Evolutionary conservation across 1,140 invertebrate genomes (phyloP), one percentile per base, ranked within the genome.

Genomic region (Drosophila prosaltans): DNA sequence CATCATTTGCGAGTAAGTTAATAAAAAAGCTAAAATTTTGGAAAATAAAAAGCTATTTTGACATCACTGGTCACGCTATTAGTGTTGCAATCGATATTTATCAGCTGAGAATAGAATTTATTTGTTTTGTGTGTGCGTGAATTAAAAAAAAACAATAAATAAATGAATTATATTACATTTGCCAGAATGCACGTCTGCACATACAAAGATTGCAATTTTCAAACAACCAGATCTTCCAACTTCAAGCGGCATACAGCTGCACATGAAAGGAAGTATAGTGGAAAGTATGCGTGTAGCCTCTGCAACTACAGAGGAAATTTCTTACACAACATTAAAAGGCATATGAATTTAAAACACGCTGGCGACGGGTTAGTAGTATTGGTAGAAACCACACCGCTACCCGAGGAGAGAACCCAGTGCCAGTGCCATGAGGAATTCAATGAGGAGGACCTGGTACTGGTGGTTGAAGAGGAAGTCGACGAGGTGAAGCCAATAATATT

Each of bases 241-340:
- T 51, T 51, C 21, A 51, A 51, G 21, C 45, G 45, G 8, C 45
- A 51, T 4, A 16, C 3, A 51, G 9, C 45, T 26, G 21, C 45
- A 8, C 45, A 51, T 21, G 21, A 51, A 26, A 51, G 21, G 21
- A 51, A 21, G 1, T 51, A 51, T 21, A 8, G 9, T 2, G 45
- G 45, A 10, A 51, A 24, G 24, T 51, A 51, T 51, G 45, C 45
- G 2, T 51, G 45, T 9, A 51, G 45, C 45, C 21, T 51, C 7
- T 51, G 45, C 21, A 51, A 51, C 9, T 51, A 51, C 24, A 51
- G 45, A 3, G 24, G 45, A 8, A 51, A 51, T 10, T 51, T 51
- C 24, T 51, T 51, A 51, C 45, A 51, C 24, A 51, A 51, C 45
- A 51, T 51, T 26, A 51, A 51, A 51, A 24, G 45, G 7, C 45